A percentile compares a stretch with the other conserved stretches of the same genome.
Evolutionary conservation across 2,888 invertebrate species (phyloP).

Genomic region (Athetis lepigone): DNA sequence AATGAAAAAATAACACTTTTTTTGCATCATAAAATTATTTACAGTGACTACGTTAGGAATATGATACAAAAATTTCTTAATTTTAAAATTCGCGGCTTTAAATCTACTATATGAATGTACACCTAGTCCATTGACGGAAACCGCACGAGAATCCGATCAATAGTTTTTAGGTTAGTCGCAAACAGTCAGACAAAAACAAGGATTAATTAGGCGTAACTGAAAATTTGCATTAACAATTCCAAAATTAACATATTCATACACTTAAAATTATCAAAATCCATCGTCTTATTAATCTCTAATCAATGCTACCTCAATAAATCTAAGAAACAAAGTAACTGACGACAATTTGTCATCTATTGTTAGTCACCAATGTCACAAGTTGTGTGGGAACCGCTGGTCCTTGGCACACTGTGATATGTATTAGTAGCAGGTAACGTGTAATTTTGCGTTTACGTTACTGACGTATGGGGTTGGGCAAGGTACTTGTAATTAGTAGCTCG

Average conservation of each 20-base stretch:
- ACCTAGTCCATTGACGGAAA: too few species aligned
- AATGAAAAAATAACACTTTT: background rate
- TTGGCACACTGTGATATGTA: constrained; percentile 51
- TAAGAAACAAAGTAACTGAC: constrained; percentile 41
- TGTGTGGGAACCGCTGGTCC: constrained; percentile 54
- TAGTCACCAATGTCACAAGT: constrained; percentile 54
- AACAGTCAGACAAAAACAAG: too few species aligned
- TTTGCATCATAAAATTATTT: too few species aligned
- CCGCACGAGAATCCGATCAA: too few species aligned
- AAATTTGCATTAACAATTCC: background rate
- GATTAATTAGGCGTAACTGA: too few species aligned
- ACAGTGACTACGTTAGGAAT: too few species aligned
- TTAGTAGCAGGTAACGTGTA: constrained; percentile 35
- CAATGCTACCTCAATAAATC: constrained; percentile 32
- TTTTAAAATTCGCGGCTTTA: too few species aligned
- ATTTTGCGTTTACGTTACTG: constrained; percentile 48
- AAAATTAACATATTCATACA: constrained; percentile 12
- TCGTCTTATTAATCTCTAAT: constrained; percentile 30
- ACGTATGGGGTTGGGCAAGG: constrained; percentile 38
- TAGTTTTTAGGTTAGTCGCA: too few species aligned
- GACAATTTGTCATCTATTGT: constrained; percentile 43
- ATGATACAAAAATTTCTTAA: too few species aligned
- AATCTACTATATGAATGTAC: too few species aligned
- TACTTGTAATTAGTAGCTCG: constrained; percentile 39
- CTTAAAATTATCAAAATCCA: constrained; percentile 24